Base-by-base conservation (phyloP, 2,797 vertebrate species). In the Tenualosa thibaudeaui region DNA sequence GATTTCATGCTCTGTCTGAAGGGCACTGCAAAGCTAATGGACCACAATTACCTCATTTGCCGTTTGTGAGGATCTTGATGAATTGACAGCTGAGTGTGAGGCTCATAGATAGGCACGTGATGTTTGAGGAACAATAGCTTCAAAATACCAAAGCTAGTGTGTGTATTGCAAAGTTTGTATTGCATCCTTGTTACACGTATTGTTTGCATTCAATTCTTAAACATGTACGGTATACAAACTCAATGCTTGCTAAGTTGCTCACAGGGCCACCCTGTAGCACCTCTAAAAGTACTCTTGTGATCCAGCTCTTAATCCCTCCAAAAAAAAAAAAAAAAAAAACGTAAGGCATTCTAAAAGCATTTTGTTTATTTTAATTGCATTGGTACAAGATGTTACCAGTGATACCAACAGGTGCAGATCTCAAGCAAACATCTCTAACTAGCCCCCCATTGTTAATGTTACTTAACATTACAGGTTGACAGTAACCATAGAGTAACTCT, bases 1-100 rank as follows among this genome's bases (percentile, higher is more conserved):
- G 51, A 86, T 84, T 75, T 85, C 81, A 86, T 15, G 43, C 56
- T 49, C 82, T 19, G 85, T 88, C 86, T 91, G 89, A 92, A 91
- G 91, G 92, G 88, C 89, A 37, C 86, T 81, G 88, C 43, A 60
- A 60, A 53, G 26, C 84, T 81, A 43, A 82, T 58, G 83, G 50
- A 22, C 81, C 82, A 86, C 85, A 90, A 78, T 78, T 78, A 43
- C 19, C 17, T 40, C 10, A 10, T 81, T 87, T 82, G 85, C 81
- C 53, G 62, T 26, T 19, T 0, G 85, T 88, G 86, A 87, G 13
- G 84, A 83, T 78, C 71, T 24, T 82, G 71, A 87, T 84, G 58
- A 81, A 71, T 53, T 26, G 12, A 78, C 40, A 40, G 56, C 43
- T 12, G 51, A 81, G 37, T 19, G 46, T 43, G 31, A 31, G 68